Evolutionary conservation across 2,797 vertebrate species (phyloP).

Genomic region (Eutrigla gurnardus): DNA sequence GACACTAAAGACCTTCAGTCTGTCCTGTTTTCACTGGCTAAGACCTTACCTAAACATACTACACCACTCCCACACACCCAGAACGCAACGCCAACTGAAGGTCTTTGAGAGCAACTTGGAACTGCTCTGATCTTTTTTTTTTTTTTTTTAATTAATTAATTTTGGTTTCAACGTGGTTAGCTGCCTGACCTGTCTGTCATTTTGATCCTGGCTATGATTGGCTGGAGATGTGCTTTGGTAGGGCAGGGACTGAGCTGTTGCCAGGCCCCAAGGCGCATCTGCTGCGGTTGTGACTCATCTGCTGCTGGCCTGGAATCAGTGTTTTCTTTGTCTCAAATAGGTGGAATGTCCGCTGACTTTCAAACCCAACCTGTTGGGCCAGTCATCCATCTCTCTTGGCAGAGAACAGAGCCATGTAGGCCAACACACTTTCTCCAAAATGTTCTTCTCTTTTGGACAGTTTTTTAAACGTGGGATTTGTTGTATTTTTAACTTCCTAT

Average conservation of each 20-base stretch:
- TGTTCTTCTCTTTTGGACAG: not conserved
- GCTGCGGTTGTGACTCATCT: conserved; percentile 69
- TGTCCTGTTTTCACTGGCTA: conserved; percentile 72
- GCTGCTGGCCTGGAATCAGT: conserved; percentile 61
- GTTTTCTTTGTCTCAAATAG: conserved; percentile 73
- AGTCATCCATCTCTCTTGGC: conserved; percentile 20
- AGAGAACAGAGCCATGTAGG: not conserved
- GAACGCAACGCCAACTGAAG: conserved; percentile 37
- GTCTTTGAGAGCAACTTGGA: conserved; percentile 36
- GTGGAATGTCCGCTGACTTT: conserved; percentile 71
- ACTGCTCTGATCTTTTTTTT: conserved; percentile 16
- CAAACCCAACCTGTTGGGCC: conserved; percentile 72
- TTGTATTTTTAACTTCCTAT: not conserved
- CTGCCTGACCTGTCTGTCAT: conserved; percentile 17
- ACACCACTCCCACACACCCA: conserved; percentile 60
- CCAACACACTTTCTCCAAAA: conserved; percentile 9
- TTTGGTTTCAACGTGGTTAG: conserved; percentile 37
- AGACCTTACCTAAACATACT: conserved; percentile 77
- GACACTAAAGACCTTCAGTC: conserved; percentile 61
- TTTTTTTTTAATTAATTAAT: conserved; percentile 12
- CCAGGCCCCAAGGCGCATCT: conserved; percentile 65
- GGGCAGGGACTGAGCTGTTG: conserved; percentile 33
- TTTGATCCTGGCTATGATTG: conserved; percentile 39
- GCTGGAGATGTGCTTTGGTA: conserved; percentile 16
- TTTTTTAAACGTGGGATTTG: not conserved